Evolutionary conservation across 2,113 vertebrate genomes (phyloP).

Genomic region (Nettapus auritus): DNA sequence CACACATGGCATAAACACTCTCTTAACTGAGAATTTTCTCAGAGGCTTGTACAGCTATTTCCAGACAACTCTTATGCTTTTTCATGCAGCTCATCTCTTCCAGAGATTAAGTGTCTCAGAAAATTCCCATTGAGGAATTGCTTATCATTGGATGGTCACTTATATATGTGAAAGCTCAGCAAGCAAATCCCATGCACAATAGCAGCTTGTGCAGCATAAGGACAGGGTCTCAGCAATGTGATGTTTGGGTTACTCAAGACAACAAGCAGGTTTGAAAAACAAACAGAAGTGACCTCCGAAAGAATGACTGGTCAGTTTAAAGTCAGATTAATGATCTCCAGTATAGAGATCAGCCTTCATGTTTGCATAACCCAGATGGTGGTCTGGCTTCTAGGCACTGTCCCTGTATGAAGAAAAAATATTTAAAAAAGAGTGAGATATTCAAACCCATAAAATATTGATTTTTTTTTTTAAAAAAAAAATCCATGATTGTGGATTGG

Average conservation of each 20-base stretch:
- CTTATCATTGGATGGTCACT: not conserved
- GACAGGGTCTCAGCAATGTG: not conserved
- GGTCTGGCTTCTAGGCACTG: not conserved
- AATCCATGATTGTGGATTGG: not conserved
- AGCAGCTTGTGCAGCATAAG: not conserved
- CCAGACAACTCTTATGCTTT: not conserved
- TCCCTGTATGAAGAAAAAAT: not conserved
- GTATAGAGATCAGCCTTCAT: not conserved
- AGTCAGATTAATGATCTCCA: slow-evolving; percentile 4
- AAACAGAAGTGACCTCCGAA: slow-evolving; percentile 6
- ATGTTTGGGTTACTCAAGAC: not conserved
- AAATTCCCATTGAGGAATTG: not conserved
- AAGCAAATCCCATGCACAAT: not conserved
- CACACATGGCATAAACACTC: not conserved
- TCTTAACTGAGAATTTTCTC: not conserved
- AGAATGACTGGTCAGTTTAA: not conserved
- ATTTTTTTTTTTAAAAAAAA: too few species aligned
- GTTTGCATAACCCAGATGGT: slow-evolving; percentile 1
- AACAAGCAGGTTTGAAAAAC: slow-evolving; percentile 14
- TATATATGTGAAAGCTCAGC: not conserved
- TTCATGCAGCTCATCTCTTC: not conserved
- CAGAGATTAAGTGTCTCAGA: not conserved
- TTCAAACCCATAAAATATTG: not conserved
- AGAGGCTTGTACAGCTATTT: not conserved
- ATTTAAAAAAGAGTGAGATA: not conserved